Evolutionary conservation across 2,888 invertebrate genomes (phyloP).

Genomic region (Nesidiocoris tenuis): DNA sequence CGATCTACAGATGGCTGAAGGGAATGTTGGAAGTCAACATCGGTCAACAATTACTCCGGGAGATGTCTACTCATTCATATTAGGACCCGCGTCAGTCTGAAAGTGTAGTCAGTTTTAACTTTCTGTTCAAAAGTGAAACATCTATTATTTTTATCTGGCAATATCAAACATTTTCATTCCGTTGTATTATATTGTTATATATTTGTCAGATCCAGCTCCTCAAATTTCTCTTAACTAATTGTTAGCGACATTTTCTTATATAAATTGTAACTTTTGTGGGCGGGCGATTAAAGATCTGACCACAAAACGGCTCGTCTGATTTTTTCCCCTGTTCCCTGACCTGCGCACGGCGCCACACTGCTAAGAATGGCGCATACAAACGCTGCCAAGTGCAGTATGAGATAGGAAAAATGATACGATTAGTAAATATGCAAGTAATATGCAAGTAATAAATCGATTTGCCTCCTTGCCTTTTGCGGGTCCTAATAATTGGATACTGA

Average conservation of each 20-base stretch:
- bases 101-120: not conserved
- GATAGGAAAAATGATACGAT: too few relatives aligned
- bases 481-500: too few relatives aligned
- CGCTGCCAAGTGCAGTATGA: too few relatives aligned
- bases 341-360: too few relatives aligned
- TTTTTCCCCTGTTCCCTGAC: too few relatives aligned
- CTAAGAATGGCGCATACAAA: too few relatives aligned
- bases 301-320: not conserved
- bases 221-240: conserved; percentile 13
- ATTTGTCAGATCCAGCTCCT: conserved; percentile 9
- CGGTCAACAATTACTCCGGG: not conserved
- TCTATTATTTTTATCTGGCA: not conserved
- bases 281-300: not conserved
- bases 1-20: not conserved
- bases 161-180: conserved; percentile 4
- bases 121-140: not conserved
- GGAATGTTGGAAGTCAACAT: not conserved
- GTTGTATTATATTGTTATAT: conserved; percentile 37
- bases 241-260: conserved; percentile 28
- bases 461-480: too few relatives aligned
- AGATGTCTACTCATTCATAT: not conserved
- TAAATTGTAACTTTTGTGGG: conserved; percentile 24
- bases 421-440: too few relatives aligned
- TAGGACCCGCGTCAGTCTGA: not conserved
- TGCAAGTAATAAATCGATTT: too few relatives aligned